Base-by-base conservation (phyloP, 2,888 invertebrate genomes). In the Habroteleia sp. region DNA sequence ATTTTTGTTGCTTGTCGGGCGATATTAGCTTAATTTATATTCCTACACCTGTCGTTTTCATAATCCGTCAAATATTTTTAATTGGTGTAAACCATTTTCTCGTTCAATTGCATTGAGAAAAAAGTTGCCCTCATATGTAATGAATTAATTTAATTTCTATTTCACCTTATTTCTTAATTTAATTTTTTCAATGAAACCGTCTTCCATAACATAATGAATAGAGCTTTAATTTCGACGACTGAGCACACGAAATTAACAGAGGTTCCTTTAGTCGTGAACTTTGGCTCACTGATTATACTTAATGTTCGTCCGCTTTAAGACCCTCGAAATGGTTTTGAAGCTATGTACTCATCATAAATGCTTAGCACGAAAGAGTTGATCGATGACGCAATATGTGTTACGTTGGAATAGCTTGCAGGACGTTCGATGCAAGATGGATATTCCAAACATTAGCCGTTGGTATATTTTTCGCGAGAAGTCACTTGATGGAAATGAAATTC, bases 331-430 rank as follows among this genome's bases (percentile, higher is more conserved):
- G 37, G 37, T 35, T 41, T 20, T 44, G 11, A 52, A 44, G 50
- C 52, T 35, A 17, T 44, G 37, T 37, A 33, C 56, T 62, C 54
- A 69, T 69, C 48, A 71, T 44, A 63, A 44, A 71, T 63, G 71
- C 71, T 56, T 25, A 25, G 71, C 71, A 63, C 71, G 62, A 46
- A 63, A 63, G 71, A 48, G 46, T 71, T 71, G 63, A 71, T 71
- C 71, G 71, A 71, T 71, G 62, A 41, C 16, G 56, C 63, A 62
- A 71, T 71, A 63, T 63, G 48, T 71, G 63, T 54, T 62, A 71
- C 62, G 60, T 35, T 33, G 27, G 37, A 42, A 71, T 54, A 27
- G 63, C 56, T 63, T 41, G 44, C 48, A 56, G 48, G 63, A 72
- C 56, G 58, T 35, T 62, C 63, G 54, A 72, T 72, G 42, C 41